phyloP scores from a whole-genome alignment of 2,797 vertebrate species.

The Ptychobarbus kaznakovi region DNA sequence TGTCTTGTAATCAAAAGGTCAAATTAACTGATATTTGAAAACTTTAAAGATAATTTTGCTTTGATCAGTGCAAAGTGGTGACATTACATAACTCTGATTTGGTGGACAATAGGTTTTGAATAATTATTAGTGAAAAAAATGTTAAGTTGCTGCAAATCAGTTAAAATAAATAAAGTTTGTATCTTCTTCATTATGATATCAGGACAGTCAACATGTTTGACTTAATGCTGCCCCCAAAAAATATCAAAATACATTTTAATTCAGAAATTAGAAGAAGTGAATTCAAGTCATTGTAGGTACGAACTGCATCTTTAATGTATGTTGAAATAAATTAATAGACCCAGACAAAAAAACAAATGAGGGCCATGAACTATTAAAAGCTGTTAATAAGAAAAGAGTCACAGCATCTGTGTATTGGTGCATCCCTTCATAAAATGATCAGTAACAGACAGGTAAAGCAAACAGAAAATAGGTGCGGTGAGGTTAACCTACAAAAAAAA shows the following conservation, averaged over 20 bases:
- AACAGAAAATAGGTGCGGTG: background rate
- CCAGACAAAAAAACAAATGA: background rate
- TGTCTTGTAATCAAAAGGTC: background rate
- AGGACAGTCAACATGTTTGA: background rate
- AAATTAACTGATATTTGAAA: too few species aligned
- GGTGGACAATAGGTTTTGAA: background rate
- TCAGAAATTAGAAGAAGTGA: background rate
- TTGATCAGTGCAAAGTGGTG: background rate
- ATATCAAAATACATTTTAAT: background rate
- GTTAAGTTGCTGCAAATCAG: too few species aligned
- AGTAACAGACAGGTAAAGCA: background rate
- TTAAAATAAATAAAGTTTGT: background rate
- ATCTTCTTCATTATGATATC: background rate
- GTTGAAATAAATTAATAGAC: slow-evolving; percentile 11
- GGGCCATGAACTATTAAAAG: background rate
- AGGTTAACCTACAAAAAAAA: background rate
- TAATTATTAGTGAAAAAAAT: background rate
- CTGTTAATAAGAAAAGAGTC: background rate
- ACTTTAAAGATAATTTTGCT: background rate
- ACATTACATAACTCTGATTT: background rate
- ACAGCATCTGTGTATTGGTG: background rate
- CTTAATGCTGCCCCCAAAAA: background rate
- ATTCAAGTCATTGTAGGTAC: background rate
- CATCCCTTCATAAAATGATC: background rate
- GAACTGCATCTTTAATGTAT: background rate